Evolutionary conservation across 2,888 invertebrate genomes (phyloP).

Genomic region (Lycocerus yunnanus): DNA sequence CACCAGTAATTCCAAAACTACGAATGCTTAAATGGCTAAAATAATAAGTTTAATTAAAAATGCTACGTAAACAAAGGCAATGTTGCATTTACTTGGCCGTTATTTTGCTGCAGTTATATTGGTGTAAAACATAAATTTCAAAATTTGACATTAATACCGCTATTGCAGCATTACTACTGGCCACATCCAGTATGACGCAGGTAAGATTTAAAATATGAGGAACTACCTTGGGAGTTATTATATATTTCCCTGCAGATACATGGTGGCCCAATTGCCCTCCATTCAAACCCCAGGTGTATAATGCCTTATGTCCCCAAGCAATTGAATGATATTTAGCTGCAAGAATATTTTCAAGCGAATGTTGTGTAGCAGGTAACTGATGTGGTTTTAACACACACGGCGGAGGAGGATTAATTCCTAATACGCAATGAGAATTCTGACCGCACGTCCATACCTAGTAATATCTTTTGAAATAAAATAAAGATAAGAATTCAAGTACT

Average conservation of each 20-base stretch:
- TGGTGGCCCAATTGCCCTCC: slow-evolving; percentile 80
- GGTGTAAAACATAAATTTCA: slow-evolving; percentile 72
- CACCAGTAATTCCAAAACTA: slow-evolving; percentile 55
- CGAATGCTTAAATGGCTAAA: slow-evolving; percentile 19
- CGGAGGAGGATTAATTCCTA: slow-evolving; percentile 63
- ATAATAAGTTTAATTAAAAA: slow-evolving; percentile 2
- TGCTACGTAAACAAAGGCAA: neutral
- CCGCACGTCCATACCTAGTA: slow-evolving; percentile 65
- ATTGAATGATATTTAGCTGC: slow-evolving; percentile 76
- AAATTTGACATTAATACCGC: slow-evolving; percentile 68
- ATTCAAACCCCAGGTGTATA: slow-evolving; percentile 84
- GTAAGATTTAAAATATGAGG: slow-evolving; percentile 34
- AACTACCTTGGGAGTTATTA: slow-evolving; percentile 59
- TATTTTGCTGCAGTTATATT: slow-evolving; percentile 71
- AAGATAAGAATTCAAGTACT: slow-evolving; percentile 31
- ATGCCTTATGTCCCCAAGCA: slow-evolving; percentile 63
- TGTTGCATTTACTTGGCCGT: slow-evolving; percentile 52
- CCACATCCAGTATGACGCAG: slow-evolving; percentile 54
- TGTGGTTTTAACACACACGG: slow-evolving; percentile 57
- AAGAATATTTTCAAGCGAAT: slow-evolving; percentile 62
- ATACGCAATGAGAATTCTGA: slow-evolving; percentile 67
- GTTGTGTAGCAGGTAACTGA: slow-evolving; percentile 50
- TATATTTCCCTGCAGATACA: slow-evolving; percentile 53
- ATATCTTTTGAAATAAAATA: slow-evolving; percentile 4
- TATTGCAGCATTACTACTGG: slow-evolving; percentile 71